phyloP scores from a whole-genome alignment of 2,113 vertebrate species.

The Phalacrocorax brasilianus region DNA sequence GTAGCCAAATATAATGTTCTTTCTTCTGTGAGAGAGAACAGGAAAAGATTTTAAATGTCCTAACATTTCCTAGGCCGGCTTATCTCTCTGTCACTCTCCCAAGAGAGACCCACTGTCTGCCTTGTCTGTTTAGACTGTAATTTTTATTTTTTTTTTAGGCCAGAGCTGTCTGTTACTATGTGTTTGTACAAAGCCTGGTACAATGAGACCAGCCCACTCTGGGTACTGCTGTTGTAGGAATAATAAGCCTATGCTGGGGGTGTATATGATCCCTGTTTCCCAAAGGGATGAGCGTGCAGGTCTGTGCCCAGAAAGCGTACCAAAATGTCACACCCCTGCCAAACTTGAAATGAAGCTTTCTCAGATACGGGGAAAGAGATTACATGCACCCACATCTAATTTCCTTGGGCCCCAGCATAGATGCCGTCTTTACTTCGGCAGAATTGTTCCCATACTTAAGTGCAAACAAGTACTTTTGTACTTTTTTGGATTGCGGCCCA shows the following conservation, averaged over 20 bases:
- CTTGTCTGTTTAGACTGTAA: conserved; percentile 7
- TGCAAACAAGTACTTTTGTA: conserved; percentile 18
- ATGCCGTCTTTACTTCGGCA: background rate
- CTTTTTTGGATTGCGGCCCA: background rate
- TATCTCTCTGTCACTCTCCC: conserved; percentile 47
- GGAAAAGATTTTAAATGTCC: conserved; percentile 64
- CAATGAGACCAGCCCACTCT: background rate
- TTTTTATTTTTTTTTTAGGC: background rate
- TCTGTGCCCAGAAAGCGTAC: background rate
- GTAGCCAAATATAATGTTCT: conserved; percentile 61
- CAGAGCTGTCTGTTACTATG: background rate
- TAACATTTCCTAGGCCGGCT: conserved; percentile 58
- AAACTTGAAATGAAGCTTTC: background rate
- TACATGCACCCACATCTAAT: background rate
- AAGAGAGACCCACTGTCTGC: conserved; percentile 25
- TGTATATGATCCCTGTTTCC: background rate
- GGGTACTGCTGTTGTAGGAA: background rate
- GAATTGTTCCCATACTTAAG: background rate
- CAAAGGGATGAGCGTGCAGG: background rate
- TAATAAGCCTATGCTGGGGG: background rate
- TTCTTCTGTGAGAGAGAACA: conserved; percentile 61
- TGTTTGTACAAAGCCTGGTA: background rate
- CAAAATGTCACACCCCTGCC: background rate
- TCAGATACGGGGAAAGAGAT: background rate
- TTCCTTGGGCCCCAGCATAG: background rate